These are phyloP conservation scores for Dryoscopus gambensis DNA, from an alignment of 2,113 vertebrate genomes.

Conservation along the genomic window DNA sequence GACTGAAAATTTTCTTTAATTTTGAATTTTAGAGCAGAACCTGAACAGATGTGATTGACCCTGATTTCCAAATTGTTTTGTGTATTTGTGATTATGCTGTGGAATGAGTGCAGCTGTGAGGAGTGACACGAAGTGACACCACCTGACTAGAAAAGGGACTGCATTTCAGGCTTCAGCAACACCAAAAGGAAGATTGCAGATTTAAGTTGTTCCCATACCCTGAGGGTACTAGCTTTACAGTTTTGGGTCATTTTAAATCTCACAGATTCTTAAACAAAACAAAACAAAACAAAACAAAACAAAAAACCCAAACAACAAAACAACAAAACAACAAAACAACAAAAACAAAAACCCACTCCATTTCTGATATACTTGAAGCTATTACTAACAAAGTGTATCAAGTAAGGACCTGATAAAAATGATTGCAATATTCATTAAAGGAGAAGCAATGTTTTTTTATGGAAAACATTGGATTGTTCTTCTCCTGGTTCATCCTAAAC, in stretches of 20 bases:
- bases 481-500: not conserved
- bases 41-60: not conserved
- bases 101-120: not conserved
- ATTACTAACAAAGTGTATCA: not conserved
- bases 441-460: not conserved
- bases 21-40: not conserved
- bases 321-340: not conserved
- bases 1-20: not conserved
- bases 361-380: not conserved
- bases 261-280: not conserved
- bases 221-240: not conserved
- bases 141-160: not conserved
- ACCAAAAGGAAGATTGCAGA: not conserved
- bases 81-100: not conserved
- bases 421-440: not conserved
- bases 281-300: not conserved
- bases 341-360: accelerated
- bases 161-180: not conserved
- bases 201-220: not conserved
- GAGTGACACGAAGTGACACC: not conserved
- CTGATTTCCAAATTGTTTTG: not conserved
- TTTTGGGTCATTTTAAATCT: not conserved
- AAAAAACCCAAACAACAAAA: too few species aligned
- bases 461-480: not conserved
- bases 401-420: not conserved